Evolutionary conservation across 2,888 invertebrate genomes (phyloP), one percentile per base, ranked within the genome.

Genomic region (Drosophila algonquin): DNA sequence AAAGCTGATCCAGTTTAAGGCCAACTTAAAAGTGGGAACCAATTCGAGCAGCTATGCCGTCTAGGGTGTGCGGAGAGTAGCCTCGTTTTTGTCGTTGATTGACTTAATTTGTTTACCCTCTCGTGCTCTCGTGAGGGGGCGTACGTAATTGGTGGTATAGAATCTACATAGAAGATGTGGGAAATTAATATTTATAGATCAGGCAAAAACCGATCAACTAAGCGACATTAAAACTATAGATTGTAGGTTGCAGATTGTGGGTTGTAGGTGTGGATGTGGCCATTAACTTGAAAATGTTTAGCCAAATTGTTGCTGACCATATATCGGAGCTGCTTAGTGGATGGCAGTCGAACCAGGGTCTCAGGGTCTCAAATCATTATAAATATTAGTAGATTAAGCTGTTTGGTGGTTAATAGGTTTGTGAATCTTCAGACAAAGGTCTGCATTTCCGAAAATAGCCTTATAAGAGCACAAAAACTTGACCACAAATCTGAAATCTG

Each of bases 1-100:
- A 40, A 58, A 80, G 76, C 82, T 63, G 82, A 81, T 77, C 77
- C 57, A 73, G 47, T 50, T 77, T 52, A 67, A 44, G 65, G 68
- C 55, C 35, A 35, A 18, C 32, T 10, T 10, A 4, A 35, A 35
- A 35, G 35, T 35, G 35, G 35, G 2, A 14, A 5, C 14, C 14
- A 35, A 35, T 35, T 14, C 35, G 12, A 14, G 35, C 1, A 35
- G 35, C 12, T 5, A 35, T 14, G 10, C 32, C 12, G 12, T 70
- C 63, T 71, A 76, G 70, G 59, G 61, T 61, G 53, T 52, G 27
- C 44, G 56, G 67, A 62, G 69, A 53, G 69, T 57, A 60, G 55
- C 73, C 58, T 56, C 73, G 64, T 74, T 70, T 24, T 52, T n/a
- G 30, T 16, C 14, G 18, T 12, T 48, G 71, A 70, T 65, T 64